Base-by-base conservation (phyloP, 2,113 vertebrate species). In the Hyla sarda region DNA sequence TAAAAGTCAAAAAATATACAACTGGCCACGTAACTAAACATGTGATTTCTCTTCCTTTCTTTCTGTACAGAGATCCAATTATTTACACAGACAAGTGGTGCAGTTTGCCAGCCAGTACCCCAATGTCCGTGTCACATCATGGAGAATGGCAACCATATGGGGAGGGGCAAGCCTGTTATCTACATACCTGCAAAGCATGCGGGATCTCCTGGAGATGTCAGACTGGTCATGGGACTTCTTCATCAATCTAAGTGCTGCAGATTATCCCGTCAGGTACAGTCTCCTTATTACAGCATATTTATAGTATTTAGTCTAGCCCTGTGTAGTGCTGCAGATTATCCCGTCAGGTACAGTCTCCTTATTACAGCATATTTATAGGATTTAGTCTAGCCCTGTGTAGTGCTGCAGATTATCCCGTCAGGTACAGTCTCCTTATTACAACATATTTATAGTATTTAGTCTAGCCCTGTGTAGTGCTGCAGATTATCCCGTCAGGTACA, bases 201-300 rank as follows among this genome's bases (percentile, higher is more conserved):
- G 92, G 19, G 98, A 99, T 91, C 92, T 99, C 19, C 94, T 99
- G 92, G 95, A 97, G 87, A 99, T 99, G 97, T 93, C 89, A 30
- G 96, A 99, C 92, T 99, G 98, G 98, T 94, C 92, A 34, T 99
- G 98, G 98, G 98, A 99, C 90, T 99, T 99, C 95, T 99, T 99
- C 94, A 99, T 99, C 91, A 99, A 99, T 94, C 97, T 99, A 91
- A 99, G 98, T 7, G 98, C 97, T 6, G 97, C 98, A 0, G 98
- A 99, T 93, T 99, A 99, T 84, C 98, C 98, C 0, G 99, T 99
- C 95, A 97, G 98, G 98, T 99, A 92, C 84, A 1, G 52, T 37
- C 76, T 71, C 10, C 19, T 41, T 71, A 37, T 41, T 41, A 5
- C 17, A 5, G 17, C 14, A 7, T 16, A 30, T n/a, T n/a, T n/a